These are phyloP conservation scores for Perizoma flavofasciatum DNA, from an alignment of 2,888 invertebrate genomes.

Conservation along the genomic window DNA sequence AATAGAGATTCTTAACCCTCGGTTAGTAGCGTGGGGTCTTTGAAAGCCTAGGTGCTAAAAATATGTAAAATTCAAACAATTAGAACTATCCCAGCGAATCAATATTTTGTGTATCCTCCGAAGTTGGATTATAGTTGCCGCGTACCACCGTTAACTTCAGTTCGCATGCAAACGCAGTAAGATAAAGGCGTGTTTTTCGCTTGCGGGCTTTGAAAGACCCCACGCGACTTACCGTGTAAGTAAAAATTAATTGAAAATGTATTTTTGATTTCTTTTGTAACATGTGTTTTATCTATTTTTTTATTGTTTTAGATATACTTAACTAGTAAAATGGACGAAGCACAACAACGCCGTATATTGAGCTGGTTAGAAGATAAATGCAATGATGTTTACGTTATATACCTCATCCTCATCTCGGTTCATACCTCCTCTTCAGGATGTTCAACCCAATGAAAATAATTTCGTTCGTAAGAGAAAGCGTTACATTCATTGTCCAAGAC, in stretches of 20 bases:
- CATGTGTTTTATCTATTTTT: too few species aligned
- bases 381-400: slow-evolving; percentile 1
- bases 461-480: slow-evolving; percentile 15
- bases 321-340: slow-evolving; percentile 8
- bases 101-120: too few species aligned
- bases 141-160: not conserved
- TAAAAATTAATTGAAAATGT: slow-evolving; percentile 1
- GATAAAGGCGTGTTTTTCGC: slow-evolving; percentile 11
- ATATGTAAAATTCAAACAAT: slow-evolving; percentile 16
- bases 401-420: too few species aligned
- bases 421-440: slow-evolving; percentile 16
- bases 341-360: slow-evolving; percentile 7
- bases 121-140: not conserved
- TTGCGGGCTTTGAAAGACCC: slow-evolving; percentile 10
- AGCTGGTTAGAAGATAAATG: slow-evolving; percentile 8
- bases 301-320: too few species aligned
- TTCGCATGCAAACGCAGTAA: not conserved
- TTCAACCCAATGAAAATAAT: slow-evolving; percentile 17
- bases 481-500: too few species aligned
- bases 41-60: too few species aligned
- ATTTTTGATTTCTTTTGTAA: slow-evolving; percentile 4
- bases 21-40: too few species aligned
- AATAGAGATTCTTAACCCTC: too few species aligned
- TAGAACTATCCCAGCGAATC: slow-evolving; percentile 6
- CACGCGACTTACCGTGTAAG: slow-evolving; percentile 16